Conservation (phyloP, 1,140 invertebrate species). For the Pachyrhynchus sulphureomaculatus region DNA sequence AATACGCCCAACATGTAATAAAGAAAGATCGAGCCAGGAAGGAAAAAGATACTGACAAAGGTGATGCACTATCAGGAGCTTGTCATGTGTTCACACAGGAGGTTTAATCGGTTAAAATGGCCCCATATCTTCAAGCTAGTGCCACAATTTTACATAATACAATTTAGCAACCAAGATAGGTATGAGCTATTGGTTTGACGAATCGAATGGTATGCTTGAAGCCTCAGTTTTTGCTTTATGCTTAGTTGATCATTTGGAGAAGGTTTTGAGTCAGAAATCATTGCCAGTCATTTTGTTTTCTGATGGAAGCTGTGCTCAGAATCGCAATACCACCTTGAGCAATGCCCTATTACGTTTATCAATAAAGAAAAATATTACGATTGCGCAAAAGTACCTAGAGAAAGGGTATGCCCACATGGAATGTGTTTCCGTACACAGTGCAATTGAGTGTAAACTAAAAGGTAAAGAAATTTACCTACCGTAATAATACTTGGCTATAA, state of each 20-base stretch:
- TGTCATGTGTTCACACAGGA: conserved; percentile 1
- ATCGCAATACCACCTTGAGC: not conserved
- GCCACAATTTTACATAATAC: conserved; percentile 15
- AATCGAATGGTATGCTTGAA: conserved; percentile 3
- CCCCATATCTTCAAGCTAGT: conserved; percentile 8
- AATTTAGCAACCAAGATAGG: not conserved
- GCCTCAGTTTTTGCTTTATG: not conserved
- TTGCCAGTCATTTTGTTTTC: not conserved
- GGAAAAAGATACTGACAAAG: conserved; percentile 38
- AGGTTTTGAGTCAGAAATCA: not conserved
- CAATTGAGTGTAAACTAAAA: conserved; percentile 10
- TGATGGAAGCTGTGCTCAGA: not conserved
- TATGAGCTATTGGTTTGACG: conserved; percentile 17
- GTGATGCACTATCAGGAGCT: conserved; percentile 14
- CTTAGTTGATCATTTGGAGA: not conserved
- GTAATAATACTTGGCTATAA: conserved; percentile 7
- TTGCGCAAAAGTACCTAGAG: conserved; percentile 6
- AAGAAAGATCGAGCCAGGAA: conserved; percentile 34
- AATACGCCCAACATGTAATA: conserved; percentile 31
- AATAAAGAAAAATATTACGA: not conserved
- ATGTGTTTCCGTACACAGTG: not conserved
- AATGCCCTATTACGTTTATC: conserved; percentile 4
- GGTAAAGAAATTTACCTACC: conserved; percentile 20
- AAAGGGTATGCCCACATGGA: not conserved
- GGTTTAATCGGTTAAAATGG: conserved; percentile 3